A percentile compares a stretch with the other conserved stretches of the same genome.
phyloP scores from a whole-genome alignment of 2,113 vertebrate species.

The Forbesichthys papilliferus region DNA sequence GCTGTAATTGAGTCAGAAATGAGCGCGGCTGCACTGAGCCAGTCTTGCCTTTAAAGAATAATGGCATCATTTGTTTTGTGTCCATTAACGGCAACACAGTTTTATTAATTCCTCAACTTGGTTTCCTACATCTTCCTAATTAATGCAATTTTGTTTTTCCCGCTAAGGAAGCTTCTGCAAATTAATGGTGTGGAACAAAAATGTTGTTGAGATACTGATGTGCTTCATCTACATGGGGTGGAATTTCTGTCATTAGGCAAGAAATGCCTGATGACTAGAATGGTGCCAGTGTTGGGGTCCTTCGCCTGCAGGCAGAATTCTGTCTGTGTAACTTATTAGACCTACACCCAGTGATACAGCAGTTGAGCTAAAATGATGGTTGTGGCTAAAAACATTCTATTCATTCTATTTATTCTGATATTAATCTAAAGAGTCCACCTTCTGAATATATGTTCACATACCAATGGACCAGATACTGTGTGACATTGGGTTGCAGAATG shows the following conservation, averaged over 20 bases:
- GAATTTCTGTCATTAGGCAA: constrained; percentile 80
- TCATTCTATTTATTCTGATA: constrained; percentile 21
- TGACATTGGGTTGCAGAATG: too few relatives aligned
- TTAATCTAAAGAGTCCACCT: constrained; percentile 13
- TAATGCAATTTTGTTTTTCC: constrained; percentile 84
- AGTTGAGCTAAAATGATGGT: constrained; percentile 24
- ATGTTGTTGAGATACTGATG: constrained; percentile 78
- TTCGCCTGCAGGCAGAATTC: constrained; percentile 73
- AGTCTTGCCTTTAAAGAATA: constrained; percentile 70
- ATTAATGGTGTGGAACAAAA: constrained; percentile 83
- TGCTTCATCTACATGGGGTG: constrained; percentile 75
- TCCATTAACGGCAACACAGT: constrained; percentile 80
- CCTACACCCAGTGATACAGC: constrained; percentile 41
- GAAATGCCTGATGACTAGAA: constrained; percentile 76
- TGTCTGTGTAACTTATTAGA: constrained; percentile 74
- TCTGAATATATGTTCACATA: too few relatives aligned
- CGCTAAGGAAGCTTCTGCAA: constrained; percentile 79
- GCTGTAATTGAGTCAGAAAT: constrained; percentile 77
- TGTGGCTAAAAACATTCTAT: constrained; percentile 35
- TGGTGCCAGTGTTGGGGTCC: constrained; percentile 64
- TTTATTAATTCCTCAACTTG: constrained; percentile 87
- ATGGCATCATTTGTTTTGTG: constrained; percentile 79
- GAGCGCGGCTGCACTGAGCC: constrained; percentile 56
- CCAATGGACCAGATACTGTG: too few relatives aligned
- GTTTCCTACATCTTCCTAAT: constrained; percentile 81